Conservation (phyloP, 2,113 vertebrate genomes). For the Pachyramphus minor region DNA sequence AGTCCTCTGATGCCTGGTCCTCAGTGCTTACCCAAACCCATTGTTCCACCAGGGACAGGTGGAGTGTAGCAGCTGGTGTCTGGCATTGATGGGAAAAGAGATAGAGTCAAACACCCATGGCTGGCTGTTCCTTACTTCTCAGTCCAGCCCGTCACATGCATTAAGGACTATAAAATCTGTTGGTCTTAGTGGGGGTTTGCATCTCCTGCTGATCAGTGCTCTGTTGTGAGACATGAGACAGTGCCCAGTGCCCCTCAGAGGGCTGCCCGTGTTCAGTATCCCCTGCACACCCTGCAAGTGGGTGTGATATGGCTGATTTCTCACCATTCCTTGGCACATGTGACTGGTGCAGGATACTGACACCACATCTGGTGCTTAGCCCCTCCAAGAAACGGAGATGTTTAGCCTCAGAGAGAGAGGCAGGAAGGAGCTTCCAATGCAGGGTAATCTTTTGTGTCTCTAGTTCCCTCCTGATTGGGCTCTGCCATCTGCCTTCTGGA, state of each 20-base stretch:
- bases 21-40: neutral
- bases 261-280: accelerated
- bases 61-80: neutral
- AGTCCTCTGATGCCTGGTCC: neutral
- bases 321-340: neutral
- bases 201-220: neutral
- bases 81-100: neutral
- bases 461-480: neutral
- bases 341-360: neutral
- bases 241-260: neutral
- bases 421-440: neutral
- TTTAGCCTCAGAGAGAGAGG: neutral
- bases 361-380: neutral
- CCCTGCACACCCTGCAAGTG: neutral
- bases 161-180: neutral
- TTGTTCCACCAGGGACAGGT: neutral
- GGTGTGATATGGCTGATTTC: neutral
- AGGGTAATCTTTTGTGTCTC: neutral
- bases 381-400: neutral
- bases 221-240: neutral
- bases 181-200: neutral
- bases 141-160: neutral
- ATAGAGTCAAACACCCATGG: neutral
- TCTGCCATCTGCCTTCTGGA: neutral
- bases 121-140: neutral